Percentiles rank a stretch among this genome's conserved stretches.
phyloP scores from a whole-genome alignment of 2,797 vertebrate genomes.

The Enoplosus armatus region DNA sequence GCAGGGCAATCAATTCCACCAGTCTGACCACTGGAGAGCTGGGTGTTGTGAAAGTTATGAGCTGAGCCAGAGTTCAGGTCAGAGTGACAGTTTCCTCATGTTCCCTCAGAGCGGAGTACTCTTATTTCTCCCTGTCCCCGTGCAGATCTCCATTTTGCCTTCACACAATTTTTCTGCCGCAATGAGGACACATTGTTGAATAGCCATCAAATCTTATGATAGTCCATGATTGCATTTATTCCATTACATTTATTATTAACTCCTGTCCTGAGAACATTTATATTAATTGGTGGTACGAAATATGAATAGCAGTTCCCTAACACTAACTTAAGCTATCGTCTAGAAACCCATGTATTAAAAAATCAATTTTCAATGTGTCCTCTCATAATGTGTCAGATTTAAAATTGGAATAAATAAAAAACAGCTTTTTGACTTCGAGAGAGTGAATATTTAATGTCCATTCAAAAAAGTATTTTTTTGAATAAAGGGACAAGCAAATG shows the following conservation, averaged over 20 bases:
- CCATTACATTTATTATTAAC: not conserved
- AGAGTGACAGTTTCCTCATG: conserved; percentile 33
- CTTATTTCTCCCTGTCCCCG: conserved; percentile 7
- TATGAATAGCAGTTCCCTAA: not conserved
- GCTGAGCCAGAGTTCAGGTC: conserved; percentile 52
- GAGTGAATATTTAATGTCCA: not conserved
- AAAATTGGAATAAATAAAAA: not conserved
- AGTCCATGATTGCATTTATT: not conserved
- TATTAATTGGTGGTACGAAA: not conserved
- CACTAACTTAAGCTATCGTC: not conserved
- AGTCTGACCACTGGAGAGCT: conserved; percentile 55
- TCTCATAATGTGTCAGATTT: not conserved
- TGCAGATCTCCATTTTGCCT: conserved; percentile 32
- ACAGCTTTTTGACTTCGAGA: not conserved
- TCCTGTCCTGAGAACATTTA: conserved; percentile 6
- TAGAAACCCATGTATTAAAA: not conserved
- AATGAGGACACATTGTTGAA: conserved; percentile 10
- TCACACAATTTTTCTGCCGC: conserved; percentile 17
- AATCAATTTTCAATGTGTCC: not conserved
- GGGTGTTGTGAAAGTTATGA: conserved; percentile 65
- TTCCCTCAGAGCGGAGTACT: conserved; percentile 26
- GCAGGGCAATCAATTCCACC: conserved; percentile 79
- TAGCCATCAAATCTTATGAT: conserved; percentile 19
- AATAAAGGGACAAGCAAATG: not conserved
- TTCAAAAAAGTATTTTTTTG: not conserved